Percentiles rank a stretch among this genome's conserved stretches.
Evolutionary conservation across 1,140 invertebrate species (phyloP).

Genomic region (Cepaea nemoralis): DNA sequence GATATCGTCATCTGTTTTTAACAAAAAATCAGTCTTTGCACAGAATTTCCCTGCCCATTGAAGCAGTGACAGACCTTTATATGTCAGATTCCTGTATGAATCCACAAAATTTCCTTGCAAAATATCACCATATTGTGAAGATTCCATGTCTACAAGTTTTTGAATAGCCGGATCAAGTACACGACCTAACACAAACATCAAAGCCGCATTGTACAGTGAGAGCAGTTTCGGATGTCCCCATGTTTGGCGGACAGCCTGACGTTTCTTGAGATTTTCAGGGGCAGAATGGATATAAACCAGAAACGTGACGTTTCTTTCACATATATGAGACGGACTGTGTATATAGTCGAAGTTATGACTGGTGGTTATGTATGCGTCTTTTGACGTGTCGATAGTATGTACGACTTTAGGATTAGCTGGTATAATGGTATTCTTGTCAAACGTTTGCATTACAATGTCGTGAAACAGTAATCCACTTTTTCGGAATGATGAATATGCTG

Average conservation of each 20-base stretch:
- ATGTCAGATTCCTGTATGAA: slow-evolving; percentile 86
- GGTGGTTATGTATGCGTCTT: slow-evolving; percentile 33
- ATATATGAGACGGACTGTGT: slow-evolving; percentile 49
- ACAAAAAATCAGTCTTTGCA: slow-evolving; percentile 73
- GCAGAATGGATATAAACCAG: slow-evolving; percentile 66
- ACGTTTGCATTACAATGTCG: not conserved
- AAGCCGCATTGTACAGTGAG: slow-evolving; percentile 45
- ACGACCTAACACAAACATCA: slow-evolving; percentile 81
- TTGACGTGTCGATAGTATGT: not conserved
- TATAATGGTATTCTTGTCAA: not conserved
- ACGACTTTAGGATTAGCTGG: not conserved
- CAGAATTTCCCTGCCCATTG: slow-evolving; percentile 83
- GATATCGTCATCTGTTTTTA: slow-evolving; percentile 75
- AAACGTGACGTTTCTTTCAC: slow-evolving; percentile 43
- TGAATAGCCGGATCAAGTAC: slow-evolving; percentile 72
- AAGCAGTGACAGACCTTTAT: slow-evolving; percentile 88
- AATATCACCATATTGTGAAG: slow-evolving; percentile 78
- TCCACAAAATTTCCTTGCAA: slow-evolving; percentile 85
- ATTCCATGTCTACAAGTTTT: slow-evolving; percentile 76
- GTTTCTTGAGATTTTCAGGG: slow-evolving; percentile 60
- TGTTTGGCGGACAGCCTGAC: slow-evolving; percentile 65
- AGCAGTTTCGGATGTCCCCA: slow-evolving; percentile 62
- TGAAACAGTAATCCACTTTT: not conserved
- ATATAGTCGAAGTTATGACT: slow-evolving; percentile 53
- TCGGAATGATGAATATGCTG: not conserved